These are phyloP conservation scores for Mobula birostris DNA, from an alignment of 2,113 vertebrate genomes.

Conservation along the genomic window DNA sequence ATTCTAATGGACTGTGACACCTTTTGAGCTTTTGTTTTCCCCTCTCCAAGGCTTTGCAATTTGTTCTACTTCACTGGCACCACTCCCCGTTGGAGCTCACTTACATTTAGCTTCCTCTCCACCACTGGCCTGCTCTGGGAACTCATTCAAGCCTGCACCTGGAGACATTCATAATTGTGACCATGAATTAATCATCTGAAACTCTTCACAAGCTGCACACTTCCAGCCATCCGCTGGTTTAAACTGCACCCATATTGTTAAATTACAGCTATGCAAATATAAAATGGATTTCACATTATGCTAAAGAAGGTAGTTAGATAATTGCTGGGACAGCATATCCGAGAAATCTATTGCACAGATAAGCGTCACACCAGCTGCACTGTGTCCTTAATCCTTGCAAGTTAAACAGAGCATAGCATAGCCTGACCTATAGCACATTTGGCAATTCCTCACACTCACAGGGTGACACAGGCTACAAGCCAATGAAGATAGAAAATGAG, in stretches of 20 bases:
- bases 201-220: neutral
- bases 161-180: neutral
- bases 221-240: neutral
- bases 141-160: neutral
- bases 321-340: neutral
- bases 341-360: neutral
- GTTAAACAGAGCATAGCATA: neutral
- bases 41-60: neutral
- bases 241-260: neutral
- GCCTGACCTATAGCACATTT: neutral
- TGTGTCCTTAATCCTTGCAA: neutral
- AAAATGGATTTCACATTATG: neutral
- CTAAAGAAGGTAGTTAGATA: neutral
- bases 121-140: neutral
- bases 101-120: neutral
- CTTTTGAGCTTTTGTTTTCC: neutral
- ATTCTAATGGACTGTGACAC: neutral
- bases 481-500: neutral
- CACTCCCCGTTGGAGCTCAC: neutral
- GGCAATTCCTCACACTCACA: neutral
- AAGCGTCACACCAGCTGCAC: neutral
- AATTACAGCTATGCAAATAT: neutral
- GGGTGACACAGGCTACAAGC: neutral
- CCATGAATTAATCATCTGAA: neutral
- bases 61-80: neutral